Percentiles rank a stretch among this genome's conserved stretches.
These are phyloP conservation scores for Peromyscus nudipes DNA, from an alignment of 2,797 vertebrate species.

Conservation along the genomic window DNA sequence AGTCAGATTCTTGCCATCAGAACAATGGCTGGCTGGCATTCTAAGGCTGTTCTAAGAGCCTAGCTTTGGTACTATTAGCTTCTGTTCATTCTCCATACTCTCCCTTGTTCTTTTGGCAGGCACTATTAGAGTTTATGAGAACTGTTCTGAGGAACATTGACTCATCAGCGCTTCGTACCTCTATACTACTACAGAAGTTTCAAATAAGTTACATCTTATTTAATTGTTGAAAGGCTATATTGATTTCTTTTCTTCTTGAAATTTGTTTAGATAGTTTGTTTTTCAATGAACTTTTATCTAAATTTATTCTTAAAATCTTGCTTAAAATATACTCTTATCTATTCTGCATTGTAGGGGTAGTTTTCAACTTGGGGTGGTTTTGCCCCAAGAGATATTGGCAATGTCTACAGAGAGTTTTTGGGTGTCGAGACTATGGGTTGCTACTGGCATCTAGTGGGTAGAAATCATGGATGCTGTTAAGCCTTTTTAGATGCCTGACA, in stretches of 20 bases:
- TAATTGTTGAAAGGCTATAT: background rate
- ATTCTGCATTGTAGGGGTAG: background rate
- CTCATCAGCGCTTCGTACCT: background rate
- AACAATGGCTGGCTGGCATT: background rate
- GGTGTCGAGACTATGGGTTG: background rate
- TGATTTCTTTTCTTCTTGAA: background rate
- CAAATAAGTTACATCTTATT: background rate
- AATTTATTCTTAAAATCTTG: background rate
- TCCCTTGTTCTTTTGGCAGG: background rate
- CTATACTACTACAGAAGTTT: background rate
- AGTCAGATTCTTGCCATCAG: background rate
- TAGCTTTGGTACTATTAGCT: background rate
- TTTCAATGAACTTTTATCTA: background rate
- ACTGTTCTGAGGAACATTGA: background rate
- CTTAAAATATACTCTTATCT: background rate
- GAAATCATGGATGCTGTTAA: background rate
- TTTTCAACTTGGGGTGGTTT: background rate
- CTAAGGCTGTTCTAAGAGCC: too few relatives aligned
- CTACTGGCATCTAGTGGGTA: slow-evolving; percentile 4
- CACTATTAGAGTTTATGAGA: background rate
- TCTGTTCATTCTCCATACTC: background rate
- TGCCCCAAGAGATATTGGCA: background rate
- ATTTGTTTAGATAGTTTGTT: background rate
- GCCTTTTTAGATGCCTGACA: background rate
- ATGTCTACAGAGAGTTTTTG: background rate